Base-by-base conservation (phyloP, 2,113 vertebrate species). In the Hippocampus guttulatus region DNA sequence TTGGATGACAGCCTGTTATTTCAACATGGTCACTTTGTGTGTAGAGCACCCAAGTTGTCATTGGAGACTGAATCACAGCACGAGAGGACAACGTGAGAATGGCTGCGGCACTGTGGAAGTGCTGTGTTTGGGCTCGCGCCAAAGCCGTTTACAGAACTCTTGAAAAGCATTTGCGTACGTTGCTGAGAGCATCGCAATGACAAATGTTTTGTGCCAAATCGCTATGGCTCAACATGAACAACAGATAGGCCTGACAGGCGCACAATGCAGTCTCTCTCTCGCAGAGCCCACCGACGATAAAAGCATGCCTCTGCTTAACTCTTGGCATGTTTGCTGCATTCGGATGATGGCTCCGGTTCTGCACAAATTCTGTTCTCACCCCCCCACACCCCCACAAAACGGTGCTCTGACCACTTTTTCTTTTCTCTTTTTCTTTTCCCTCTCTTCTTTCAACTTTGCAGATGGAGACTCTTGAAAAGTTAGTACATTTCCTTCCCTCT, bases 381-480 rank as follows among this genome's bases (percentile, higher is more conserved):
- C 30, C 30, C 30, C 30, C 10, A 45, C 69, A 77, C 55, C 47
- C 65, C 25, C 27, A 65, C 40, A 18, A 41, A 71, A 64, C 79
- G 79, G 70, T 79, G 38, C 68, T 78, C 72, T 87, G 73, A 78
- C 68, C 64, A 66, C 57, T 64, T 58, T 79, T 27, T 83, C 74
- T 87, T 73, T 85, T 73, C 38, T 43, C 38, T 74, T 90, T 67
- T 79, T 88, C 54, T 89, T 69, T 69, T 88, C 52, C 78, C 73
- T 83, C 68, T 79, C 86, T 75, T 47, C 43, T 75, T 74, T 70
- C 57, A 65, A 73, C 70, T 65, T 84, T 81, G 88, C 96, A 98
- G 96, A 91, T 94, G 95, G 95, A 97, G 92, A 90, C 86, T 88
- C 86, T 89, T 90, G 95, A 96, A 92, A 98, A 99, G 97, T 99